These are phyloP conservation scores for Dermatophagoides farinae DNA, from an alignment of 1,140 invertebrate species.

Conservation along the genomic window DNA sequence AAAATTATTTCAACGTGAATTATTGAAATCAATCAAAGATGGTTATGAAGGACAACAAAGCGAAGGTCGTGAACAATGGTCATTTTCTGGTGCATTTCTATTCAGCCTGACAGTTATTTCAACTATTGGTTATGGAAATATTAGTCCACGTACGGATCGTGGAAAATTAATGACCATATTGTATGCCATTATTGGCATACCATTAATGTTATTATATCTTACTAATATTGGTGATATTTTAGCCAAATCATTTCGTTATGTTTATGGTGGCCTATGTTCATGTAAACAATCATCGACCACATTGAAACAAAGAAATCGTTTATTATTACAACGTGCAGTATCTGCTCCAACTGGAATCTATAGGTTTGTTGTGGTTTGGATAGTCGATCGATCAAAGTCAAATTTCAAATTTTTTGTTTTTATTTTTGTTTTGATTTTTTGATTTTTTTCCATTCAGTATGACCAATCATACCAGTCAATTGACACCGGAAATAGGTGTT, in stretches of 20 bases:
- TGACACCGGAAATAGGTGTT: too few relatives aligned
- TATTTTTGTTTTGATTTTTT: too few relatives aligned
- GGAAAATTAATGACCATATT: slow-evolving; percentile 66
- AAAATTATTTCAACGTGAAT: slow-evolving; percentile 49
- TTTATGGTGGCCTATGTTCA: slow-evolving; percentile 24
- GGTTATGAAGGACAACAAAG: slow-evolving; percentile 80
- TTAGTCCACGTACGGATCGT: slow-evolving; percentile 46
- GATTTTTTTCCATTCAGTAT: too few relatives aligned
- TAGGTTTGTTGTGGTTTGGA: too few relatives aligned
- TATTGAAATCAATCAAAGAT: slow-evolving; percentile 60
- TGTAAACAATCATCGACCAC: slow-evolving; percentile 4
- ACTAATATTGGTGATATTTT: slow-evolving; percentile 29
- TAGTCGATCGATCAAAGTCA: too few relatives aligned
- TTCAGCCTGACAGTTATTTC: slow-evolving; percentile 95
- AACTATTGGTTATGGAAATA: slow-evolving; percentile 59
- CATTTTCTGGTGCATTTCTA: slow-evolving; percentile 70
- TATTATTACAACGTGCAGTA: not conserved
- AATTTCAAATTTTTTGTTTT: too few relatives aligned
- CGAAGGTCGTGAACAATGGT: slow-evolving; percentile 54
- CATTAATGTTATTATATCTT: slow-evolving; percentile 41
- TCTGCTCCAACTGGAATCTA: not conserved
- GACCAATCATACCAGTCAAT: too few relatives aligned
- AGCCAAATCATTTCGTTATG: slow-evolving; percentile 26
- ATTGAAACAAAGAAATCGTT: not conserved
- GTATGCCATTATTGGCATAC: slow-evolving; percentile 61